phyloP scores from a whole-genome alignment of 2,113 vertebrate species.

The Coturnix japonica region DNA sequence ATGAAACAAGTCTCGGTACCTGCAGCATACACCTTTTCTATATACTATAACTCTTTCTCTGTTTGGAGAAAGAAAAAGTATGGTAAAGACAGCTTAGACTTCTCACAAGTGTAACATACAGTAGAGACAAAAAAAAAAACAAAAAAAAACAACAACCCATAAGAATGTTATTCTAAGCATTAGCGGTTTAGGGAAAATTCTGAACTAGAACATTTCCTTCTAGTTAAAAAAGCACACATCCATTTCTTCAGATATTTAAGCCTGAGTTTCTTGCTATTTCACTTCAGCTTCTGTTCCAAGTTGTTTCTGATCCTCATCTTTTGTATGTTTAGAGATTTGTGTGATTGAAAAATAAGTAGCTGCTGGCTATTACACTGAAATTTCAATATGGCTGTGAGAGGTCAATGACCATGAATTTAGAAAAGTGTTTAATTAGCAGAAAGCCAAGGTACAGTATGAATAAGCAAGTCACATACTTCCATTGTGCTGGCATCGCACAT shows the following conservation, averaged over 20 bases:
- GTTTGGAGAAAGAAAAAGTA: not conserved
- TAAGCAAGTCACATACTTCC: not conserved
- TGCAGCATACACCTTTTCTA: not conserved
- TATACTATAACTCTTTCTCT: not conserved
- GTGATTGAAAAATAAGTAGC: constrained; percentile 9
- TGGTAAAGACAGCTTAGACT: not conserved
- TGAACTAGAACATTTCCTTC: constrained; percentile 9
- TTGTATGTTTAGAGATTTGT: not conserved
- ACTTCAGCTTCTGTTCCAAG: constrained; percentile 10
- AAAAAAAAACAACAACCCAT: not conserved
- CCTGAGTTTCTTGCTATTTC: constrained; percentile 13
- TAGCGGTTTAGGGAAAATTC: constrained; percentile 40
- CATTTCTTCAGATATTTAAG: not conserved
- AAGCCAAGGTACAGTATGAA: not conserved
- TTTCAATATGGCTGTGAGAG: not conserved
- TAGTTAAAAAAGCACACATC: constrained; percentile 6
- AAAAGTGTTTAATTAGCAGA: not conserved
- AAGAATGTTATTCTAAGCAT: constrained; percentile 46
- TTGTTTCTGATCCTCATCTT: constrained; percentile 10
- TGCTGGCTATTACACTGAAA: not conserved
- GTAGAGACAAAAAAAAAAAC: not conserved
- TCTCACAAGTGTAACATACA: not conserved
- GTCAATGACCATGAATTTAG: not conserved
- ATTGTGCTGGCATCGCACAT: not conserved
- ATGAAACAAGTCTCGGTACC: not conserved